phyloP scores from a whole-genome alignment of 1,140 invertebrate species.

The Philopotamus ludificatus region DNA sequence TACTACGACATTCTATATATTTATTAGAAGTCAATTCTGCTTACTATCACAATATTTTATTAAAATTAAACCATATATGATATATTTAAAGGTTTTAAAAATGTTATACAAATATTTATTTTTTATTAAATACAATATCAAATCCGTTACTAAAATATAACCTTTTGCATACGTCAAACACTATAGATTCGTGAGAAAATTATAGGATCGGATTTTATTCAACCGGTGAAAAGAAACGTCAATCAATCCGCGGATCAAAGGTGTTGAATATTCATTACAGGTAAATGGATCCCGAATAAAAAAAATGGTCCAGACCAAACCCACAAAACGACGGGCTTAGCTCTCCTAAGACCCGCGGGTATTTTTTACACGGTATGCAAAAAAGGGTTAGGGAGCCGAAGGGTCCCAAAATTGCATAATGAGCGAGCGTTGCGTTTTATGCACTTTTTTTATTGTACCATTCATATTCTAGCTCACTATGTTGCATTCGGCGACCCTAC shows the following conservation, averaged over 20 bases:
- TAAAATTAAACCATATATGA: not conserved
- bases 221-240: conserved; percentile 29
- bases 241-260: conserved; percentile 31
- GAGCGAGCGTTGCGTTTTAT: not conserved
- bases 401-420: conserved; percentile 4
- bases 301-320: not conserved
- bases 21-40: no score
- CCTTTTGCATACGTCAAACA: not conserved
- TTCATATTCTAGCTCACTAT: no score
- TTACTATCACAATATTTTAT: not conserved
- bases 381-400: conserved; percentile 1
- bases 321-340: not conserved
- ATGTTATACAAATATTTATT: no score
- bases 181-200: conserved; percentile 37
- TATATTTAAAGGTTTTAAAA: not conserved
- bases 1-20: no score
- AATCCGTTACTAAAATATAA: not conserved
- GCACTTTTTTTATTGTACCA: no score
- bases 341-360: not conserved
- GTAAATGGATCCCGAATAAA: conserved; percentile 29
- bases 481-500: no score
- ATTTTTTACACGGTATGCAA: conserved; percentile 7
- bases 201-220: conserved; percentile 17
- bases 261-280: conserved; percentile 39
- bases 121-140: no score